These are phyloP conservation scores for Calliscelio sp. DNA, from an alignment of 2,888 invertebrate genomes.

Conservation along the genomic window DNA sequence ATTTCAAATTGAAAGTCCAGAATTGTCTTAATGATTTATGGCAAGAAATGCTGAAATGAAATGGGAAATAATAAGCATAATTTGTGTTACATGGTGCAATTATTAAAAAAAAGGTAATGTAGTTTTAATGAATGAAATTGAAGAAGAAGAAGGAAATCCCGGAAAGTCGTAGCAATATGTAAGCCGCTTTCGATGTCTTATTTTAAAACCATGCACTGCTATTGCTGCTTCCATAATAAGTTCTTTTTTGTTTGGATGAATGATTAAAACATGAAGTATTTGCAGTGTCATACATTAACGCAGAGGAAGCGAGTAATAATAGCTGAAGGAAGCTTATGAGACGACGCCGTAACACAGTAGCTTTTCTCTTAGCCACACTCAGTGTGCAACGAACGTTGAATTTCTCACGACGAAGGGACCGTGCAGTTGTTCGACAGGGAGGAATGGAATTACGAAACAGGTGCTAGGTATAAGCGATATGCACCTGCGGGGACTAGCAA, in stretches of 20 bases:
- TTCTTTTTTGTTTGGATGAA: constrained; percentile 43
- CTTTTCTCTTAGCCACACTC: constrained; percentile 50
- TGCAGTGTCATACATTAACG: constrained; percentile 58
- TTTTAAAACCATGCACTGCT: not conserved
- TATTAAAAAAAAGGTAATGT: no score
- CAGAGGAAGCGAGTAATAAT: constrained; percentile 60
- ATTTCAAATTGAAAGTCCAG: no score
- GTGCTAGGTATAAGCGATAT: constrained; percentile 62
- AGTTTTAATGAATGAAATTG: no score
- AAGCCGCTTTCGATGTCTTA: not conserved
- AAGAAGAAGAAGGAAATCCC: no score
- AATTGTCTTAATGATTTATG: no score
- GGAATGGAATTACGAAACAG: constrained; percentile 68
- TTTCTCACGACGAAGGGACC: constrained; percentile 67
- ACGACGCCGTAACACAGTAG: constrained; percentile 56
- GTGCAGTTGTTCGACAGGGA: constrained; percentile 64
- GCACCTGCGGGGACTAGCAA: constrained; percentile 68
- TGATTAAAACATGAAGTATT: constrained; percentile 62
- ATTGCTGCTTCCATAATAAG: constrained; percentile 20
- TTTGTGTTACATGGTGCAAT: no score
- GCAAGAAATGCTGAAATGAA: no score
- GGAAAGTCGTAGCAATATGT: no score
- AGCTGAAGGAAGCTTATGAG: constrained; percentile 53
- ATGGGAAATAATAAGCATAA: no score
- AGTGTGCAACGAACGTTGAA: constrained; percentile 62